phyloP scores from a whole-genome alignment of 2,888 invertebrate species.

The Sabellastarte sp. region DNA sequence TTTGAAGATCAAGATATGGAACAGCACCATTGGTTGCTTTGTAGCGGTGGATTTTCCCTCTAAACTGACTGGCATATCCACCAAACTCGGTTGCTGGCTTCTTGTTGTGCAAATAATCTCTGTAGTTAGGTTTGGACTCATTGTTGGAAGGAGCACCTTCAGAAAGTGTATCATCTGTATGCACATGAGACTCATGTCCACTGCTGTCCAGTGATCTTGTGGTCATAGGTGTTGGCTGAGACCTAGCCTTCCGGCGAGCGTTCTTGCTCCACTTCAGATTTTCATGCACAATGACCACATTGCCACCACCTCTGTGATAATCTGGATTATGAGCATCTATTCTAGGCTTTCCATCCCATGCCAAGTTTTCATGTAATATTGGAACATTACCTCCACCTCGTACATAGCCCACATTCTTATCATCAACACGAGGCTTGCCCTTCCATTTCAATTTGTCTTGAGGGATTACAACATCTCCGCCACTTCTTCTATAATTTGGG shows the following conservation, averaged over 20 bases:
- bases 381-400: neutral
- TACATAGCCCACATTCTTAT: neutral
- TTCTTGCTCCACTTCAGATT: neutral
- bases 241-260: no score
- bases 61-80: no score
- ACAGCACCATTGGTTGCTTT: no score
- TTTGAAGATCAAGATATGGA: no score
- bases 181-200: no score
- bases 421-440: neutral
- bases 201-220: no score
- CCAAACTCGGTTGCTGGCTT: no score
- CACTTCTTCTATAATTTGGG: neutral
- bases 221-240: no score
- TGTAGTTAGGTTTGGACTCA: no score
- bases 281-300: neutral
- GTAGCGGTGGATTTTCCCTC: no score
- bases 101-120: no score
- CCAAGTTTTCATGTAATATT: neutral
- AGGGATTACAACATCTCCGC: neutral
- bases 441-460: neutral
- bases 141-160: neutral
- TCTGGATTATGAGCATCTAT: neutral
- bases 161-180: no score
- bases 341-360: neutral
- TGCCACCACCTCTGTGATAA: neutral